Percentiles rank a stretch among this genome's conserved stretches.
These are phyloP conservation scores for Ptilodon capucinus DNA, from an alignment of 2,888 invertebrate species.

Conservation along the genomic window DNA sequence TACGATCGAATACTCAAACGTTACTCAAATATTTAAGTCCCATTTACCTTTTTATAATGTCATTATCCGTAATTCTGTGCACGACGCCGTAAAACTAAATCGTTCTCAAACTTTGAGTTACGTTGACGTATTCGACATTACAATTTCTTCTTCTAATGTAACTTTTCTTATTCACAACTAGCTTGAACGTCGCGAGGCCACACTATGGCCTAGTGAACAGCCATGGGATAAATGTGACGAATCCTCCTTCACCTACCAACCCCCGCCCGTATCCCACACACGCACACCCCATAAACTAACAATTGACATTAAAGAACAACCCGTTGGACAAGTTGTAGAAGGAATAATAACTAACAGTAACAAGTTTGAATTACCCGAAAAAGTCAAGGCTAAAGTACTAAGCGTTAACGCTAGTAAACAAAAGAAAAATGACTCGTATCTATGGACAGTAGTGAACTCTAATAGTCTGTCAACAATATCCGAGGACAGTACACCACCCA, in stretches of 20 bases:
- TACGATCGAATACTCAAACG: too few species aligned
- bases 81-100: too few species aligned
- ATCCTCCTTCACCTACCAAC: constrained; percentile 55
- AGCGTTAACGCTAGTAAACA: constrained; percentile 42
- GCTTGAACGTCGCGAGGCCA: constrained; percentile 70
- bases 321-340: constrained; percentile 57
- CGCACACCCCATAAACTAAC: constrained; percentile 25
- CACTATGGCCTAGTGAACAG: constrained; percentile 61
- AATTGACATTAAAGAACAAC: constrained; percentile 35
- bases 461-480: constrained; percentile 67
- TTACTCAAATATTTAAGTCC: too few species aligned
- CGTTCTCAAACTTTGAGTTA: too few species aligned
- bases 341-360: constrained; percentile 57
- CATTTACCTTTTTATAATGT: too few species aligned
- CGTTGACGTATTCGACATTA: too few species aligned
- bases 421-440: constrained; percentile 60
- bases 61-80: too few species aligned
- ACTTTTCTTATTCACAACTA: constrained; percentile 58
- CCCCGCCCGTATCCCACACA: constrained; percentile 41
- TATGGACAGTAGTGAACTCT: constrained; percentile 54
- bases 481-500: constrained; percentile 53
- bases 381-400: constrained; percentile 47
- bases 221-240: constrained; percentile 72
- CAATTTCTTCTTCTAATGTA: constrained; percentile 39
- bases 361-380: constrained; percentile 57